Conservation (phyloP, 1,140 invertebrate genomes). For the Nixonia krombeini region DNA sequence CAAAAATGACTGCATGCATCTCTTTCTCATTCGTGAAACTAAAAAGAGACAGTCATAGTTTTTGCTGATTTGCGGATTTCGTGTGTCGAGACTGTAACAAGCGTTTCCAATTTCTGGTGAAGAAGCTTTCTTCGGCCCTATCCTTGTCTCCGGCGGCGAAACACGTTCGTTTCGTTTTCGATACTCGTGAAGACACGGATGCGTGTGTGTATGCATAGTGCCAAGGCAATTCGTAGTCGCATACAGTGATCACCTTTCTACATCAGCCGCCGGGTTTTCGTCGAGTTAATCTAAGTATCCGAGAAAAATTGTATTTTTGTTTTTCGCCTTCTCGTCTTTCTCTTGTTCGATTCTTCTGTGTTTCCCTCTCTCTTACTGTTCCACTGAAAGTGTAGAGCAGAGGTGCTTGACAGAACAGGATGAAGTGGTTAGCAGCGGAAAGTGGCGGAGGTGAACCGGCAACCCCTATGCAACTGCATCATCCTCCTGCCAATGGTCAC, state of each 20-base stretch:
- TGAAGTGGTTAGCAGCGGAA: constrained; percentile 70
- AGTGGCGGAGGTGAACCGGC: constrained; percentile 68
- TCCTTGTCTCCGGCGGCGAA: background rate
- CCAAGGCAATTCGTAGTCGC: background rate
- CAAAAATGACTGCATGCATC: no score
- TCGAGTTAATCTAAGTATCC: constrained; percentile 21
- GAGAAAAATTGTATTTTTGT: constrained; percentile 30
- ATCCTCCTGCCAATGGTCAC: constrained; percentile 68
- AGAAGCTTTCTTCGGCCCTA: no score
- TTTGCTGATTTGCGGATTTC: no score
- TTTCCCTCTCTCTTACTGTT: background rate
- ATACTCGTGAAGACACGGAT: background rate
- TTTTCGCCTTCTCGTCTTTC: constrained; percentile 29
- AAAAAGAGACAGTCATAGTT: no score
- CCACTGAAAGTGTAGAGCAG: constrained; percentile 5
- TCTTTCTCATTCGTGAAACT: no score
- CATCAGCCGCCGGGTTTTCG: background rate
- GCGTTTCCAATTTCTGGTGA: constrained; percentile 14
- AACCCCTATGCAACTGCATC: constrained; percentile 69
- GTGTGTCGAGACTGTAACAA: constrained; percentile 24
- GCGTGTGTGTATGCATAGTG: background rate
- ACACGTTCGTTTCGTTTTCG: background rate
- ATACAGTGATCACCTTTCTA: background rate
- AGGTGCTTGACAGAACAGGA: constrained; percentile 53
- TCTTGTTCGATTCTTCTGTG: background rate